Evolutionary conservation across 2,797 vertebrate genomes (phyloP).

Genomic region (Ctenochaetus hawaiiensis): DNA sequence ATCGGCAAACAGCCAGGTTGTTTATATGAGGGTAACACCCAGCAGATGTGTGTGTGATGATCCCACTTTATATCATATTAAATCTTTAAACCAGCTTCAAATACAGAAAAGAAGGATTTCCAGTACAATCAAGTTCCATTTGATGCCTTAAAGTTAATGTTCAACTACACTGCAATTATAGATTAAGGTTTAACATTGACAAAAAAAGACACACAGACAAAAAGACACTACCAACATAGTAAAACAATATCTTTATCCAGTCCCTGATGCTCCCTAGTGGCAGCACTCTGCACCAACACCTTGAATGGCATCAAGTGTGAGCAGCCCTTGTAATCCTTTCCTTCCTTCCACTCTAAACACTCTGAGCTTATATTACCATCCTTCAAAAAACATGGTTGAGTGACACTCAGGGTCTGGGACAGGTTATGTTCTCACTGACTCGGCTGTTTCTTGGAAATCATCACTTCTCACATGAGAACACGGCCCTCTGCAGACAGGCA

Average conservation of each 20-base stretch:
- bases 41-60: constrained; percentile 31
- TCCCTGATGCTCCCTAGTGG: constrained; percentile 78
- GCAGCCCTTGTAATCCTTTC: not conserved
- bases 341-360: not conserved
- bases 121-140: not conserved
- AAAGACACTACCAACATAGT: not conserved
- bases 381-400: not conserved
- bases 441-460: constrained; percentile 16
- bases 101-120: not conserved
- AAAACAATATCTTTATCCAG: constrained; percentile 35
- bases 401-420: not conserved
- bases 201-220: not conserved
- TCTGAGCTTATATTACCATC: not conserved
- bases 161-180: not conserved
- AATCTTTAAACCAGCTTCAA: not conserved
- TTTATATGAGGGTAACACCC: constrained; percentile 30
- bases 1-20: constrained; percentile 58
- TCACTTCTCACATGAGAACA: constrained; percentile 7
- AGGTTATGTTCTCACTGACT: not conserved
- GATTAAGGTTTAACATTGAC: not conserved
- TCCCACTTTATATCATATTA: constrained; percentile 10
- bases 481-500: constrained; percentile 16
- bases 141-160: not conserved
- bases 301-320: not conserved
- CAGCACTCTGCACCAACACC: constrained; percentile 35